Evolutionary conservation across 2,888 invertebrate species (phyloP).

Genomic region (Archips xylosteana): DNA sequence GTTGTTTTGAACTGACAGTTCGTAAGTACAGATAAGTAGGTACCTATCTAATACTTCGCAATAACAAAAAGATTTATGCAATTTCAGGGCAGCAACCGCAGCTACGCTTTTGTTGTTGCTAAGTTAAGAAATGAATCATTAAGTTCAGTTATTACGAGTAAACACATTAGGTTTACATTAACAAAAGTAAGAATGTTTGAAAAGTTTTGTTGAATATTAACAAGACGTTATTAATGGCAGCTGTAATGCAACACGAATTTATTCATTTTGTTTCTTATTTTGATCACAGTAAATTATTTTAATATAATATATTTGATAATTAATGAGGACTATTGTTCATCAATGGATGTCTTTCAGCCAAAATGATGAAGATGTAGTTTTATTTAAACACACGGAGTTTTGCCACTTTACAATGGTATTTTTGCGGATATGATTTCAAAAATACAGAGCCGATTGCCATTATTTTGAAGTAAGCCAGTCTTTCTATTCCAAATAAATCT

Average conservation of each 20-base stretch:
- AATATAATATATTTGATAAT: too few species aligned
- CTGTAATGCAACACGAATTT: neutral
- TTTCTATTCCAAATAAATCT: neutral
- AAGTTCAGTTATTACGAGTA: conserved; percentile 1
- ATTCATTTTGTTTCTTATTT: neutral
- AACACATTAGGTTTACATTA: neutral
- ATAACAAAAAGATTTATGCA: neutral
- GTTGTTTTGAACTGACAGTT: too few species aligned
- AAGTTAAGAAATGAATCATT: neutral
- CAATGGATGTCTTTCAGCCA: too few species aligned
- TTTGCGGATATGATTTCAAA: too few species aligned
- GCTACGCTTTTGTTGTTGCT: neutral
- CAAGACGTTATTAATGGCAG: neutral
- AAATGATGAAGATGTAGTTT: too few species aligned
- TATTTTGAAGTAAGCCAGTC: neutral
- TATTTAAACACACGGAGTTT: too few species aligned
- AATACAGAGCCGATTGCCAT: neutral
- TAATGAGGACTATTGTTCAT: too few species aligned
- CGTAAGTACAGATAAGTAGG: neutral
- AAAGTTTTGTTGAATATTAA: conserved; percentile 4
- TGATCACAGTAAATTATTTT: neutral
- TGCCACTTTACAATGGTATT: too few species aligned
- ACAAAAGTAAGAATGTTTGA: conserved; percentile 9
- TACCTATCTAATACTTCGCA: neutral
- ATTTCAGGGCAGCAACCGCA: neutral